These are phyloP conservation scores for Habroteleia sp. DNA, from an alignment of 2,888 invertebrate species.

Conservation along the genomic window DNA sequence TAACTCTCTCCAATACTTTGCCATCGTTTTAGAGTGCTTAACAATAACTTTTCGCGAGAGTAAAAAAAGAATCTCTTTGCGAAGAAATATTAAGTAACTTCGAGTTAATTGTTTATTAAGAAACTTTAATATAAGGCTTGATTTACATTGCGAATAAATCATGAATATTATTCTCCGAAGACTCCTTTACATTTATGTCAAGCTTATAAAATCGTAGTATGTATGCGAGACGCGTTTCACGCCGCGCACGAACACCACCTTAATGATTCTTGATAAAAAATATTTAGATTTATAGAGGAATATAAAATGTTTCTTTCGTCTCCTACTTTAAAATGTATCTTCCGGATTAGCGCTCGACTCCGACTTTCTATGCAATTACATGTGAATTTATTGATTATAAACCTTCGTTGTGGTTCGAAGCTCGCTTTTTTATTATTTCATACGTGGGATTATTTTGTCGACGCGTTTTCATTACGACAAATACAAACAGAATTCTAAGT, in stretches of 20 bases:
- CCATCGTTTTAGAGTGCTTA: conserved; percentile 6
- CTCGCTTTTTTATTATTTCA: conserved; percentile 11
- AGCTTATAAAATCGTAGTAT: conserved; percentile 46
- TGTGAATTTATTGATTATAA: conserved; percentile 50
- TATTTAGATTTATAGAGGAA: conserved; percentile 53
- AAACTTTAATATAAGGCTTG: conserved; percentile 52
- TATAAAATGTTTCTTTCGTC: conserved; percentile 45
- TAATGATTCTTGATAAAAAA: conserved; percentile 56
- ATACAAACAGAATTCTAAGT: no score
- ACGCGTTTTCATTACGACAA: no score
- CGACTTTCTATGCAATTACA: conserved; percentile 42
- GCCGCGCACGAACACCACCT: conserved; percentile 35
- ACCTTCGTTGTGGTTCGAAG: conserved; percentile 16
- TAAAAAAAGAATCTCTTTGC: conserved; percentile 19
- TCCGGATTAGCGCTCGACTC: conserved; percentile 24
- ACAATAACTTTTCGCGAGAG: conserved; percentile 8
- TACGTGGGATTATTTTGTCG: conserved; percentile 14
- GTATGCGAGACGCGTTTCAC: conserved; percentile 48
- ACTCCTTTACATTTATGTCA: conserved; percentile 59
- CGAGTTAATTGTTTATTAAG: conserved; percentile 53
- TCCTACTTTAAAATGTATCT: conserved; percentile 48
- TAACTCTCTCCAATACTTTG: conserved; percentile 10
- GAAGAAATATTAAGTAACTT: conserved; percentile 48
- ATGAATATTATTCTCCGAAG: conserved; percentile 59
- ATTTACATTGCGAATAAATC: conserved; percentile 58